Conservation (phyloP, 1,140 invertebrate genomes). For the Aradophagus sp. region DNA sequence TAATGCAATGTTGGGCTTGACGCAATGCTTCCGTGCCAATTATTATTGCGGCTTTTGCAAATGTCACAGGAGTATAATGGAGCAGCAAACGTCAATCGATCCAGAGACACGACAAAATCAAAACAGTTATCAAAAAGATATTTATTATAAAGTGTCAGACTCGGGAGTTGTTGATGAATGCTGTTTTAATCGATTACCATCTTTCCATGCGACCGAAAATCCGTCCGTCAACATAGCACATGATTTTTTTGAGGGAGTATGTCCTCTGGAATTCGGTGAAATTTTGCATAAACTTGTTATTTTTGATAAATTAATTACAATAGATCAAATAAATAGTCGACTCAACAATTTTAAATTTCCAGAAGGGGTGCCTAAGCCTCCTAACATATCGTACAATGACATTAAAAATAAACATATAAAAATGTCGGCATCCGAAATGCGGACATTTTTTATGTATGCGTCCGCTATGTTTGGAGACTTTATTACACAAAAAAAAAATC, state of each 20-base stretch:
- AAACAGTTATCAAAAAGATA: background rate
- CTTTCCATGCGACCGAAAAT: slow-evolving; percentile 14
- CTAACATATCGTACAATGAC: slow-evolving; percentile 9
- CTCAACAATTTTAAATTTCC: slow-evolving; percentile 33
- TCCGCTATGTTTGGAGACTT: slow-evolving; percentile 11
- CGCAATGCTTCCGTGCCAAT: slow-evolving; percentile 10
- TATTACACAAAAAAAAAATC: slow-evolving; percentile 13
- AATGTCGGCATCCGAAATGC: slow-evolving; percentile 45
- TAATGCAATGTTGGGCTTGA: slow-evolving; percentile 22
- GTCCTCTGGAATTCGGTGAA: slow-evolving; percentile 1
- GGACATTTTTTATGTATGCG: slow-evolving; percentile 18
- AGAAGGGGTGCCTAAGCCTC: slow-evolving; percentile 4
- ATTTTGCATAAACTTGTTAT: slow-evolving; percentile 14
- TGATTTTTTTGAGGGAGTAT: slow-evolving; percentile 22
- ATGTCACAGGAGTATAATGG: background rate
- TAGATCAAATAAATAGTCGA: slow-evolving; percentile 11
- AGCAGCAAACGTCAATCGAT: slow-evolving; percentile 4
- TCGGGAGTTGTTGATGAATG: slow-evolving; percentile 11
- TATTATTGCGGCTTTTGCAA: slow-evolving; percentile 21
- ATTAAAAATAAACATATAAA: slow-evolving; percentile 20
- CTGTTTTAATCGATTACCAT: slow-evolving; percentile 12
- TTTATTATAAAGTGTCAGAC: background rate
- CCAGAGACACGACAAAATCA: background rate
- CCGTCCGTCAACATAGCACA: slow-evolving; percentile 16
- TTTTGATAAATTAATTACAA: slow-evolving; percentile 7